Base-by-base conservation (phyloP, 2,888 invertebrate genomes). In the Ischnus inquisitorius region DNA sequence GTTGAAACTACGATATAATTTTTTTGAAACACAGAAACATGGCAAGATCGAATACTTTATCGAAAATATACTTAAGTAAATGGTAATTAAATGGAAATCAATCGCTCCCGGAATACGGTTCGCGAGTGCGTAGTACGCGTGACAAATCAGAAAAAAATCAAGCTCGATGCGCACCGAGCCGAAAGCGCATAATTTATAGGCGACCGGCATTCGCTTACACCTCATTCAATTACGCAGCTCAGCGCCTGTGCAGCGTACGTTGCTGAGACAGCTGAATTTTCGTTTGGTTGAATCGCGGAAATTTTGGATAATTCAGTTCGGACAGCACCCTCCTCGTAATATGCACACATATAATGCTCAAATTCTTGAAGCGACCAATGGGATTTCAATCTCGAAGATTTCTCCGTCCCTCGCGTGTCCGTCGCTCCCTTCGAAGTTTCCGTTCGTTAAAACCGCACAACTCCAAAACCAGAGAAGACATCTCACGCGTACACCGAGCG, bases 221-320 rank as follows among this genome's bases (percentile, higher is more conserved):
- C 76, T 79, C 46, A 83, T 83, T 83, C 79, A 77, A 83, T 83
- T 83, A 83, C 69, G 46, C 41, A 77, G 43, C 62, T 75, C 76
- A 57, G 19, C 28, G 19, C 62, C 62, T 69, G 41, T 10, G 64
- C 41, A 64, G 34, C 48, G 51, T 41, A 65, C 72, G 54, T 19
- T 60, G 60, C 67, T 54, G 76, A 79, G 76, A 79, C 76, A 43
- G 79, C 57, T 72, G 71, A 79, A 83, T 83, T 76, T 71, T 67
- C 72, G 76, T 83, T 71, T 67, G 76, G 76, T 83, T 79, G 54
- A 71, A 79, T 71, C 83, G 72, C 76, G 83, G 79, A 83, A 79
- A 83, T 83, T 79, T 77, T 69, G 68, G 75, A 79, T 83, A 79
- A 83, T 83, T 79, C 79, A 79, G 76, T 83, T 83, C 34, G 72